phyloP scores from a whole-genome alignment of 2,888 invertebrate species.

The Ectobius pallidus region DNA sequence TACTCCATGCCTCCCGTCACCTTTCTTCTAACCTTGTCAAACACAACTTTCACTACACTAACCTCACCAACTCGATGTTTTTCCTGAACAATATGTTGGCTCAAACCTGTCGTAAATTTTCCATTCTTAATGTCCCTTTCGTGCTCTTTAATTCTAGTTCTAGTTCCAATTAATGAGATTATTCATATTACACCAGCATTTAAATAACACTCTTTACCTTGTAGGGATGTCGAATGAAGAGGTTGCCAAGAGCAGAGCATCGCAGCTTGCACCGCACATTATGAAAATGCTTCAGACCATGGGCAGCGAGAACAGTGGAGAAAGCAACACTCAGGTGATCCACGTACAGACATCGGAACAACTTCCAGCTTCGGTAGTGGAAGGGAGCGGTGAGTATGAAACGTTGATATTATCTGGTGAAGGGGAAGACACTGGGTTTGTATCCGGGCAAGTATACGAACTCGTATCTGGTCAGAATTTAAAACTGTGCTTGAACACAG shows the following conservation, averaged over 20 bases:
- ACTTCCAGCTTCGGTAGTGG: background rate
- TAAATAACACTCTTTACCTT: background rate
- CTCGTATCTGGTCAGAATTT: constrained; percentile 14
- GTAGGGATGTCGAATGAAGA: background rate
- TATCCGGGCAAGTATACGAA: background rate
- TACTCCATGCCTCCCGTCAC: too few species aligned
- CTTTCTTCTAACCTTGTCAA: too few species aligned
- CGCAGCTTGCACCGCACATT: constrained; percentile 13
- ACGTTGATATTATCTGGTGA: background rate
- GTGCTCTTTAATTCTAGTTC: too few species aligned
- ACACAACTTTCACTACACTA: too few species aligned
- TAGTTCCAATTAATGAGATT: too few species aligned
- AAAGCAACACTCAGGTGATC: background rate
- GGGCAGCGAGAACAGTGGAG: background rate
- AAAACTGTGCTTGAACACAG: constrained; percentile 9
- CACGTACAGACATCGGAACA: constrained; percentile 17
- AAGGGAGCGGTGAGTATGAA: background rate
- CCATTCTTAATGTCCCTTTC: too few species aligned
- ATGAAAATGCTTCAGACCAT: constrained; percentile 6
- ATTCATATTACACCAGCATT: too few species aligned
- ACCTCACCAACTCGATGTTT: too few species aligned
- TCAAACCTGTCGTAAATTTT: too few species aligned
- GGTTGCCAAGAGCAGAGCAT: background rate
- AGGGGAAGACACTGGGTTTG: background rate
- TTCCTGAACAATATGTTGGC: too few species aligned